phyloP scores from a whole-genome alignment of 2,113 vertebrate species.

The Erinaceus europaeus region DNA sequence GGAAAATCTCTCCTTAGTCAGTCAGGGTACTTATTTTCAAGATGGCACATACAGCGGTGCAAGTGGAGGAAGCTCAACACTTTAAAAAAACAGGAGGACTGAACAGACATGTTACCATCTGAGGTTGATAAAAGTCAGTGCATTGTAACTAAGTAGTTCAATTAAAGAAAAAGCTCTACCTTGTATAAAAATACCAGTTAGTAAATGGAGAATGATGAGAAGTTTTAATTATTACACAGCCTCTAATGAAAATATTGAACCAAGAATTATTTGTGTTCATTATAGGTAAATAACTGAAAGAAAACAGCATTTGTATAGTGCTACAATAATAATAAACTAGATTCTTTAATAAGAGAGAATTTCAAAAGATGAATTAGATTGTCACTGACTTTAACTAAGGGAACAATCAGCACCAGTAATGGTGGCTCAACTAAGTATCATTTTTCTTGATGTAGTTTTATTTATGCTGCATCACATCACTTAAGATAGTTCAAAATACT shows the following conservation, averaged over 20 bases:
- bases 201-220: neutral
- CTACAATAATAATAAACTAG: neutral
- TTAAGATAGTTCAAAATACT: neutral
- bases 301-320: neutral
- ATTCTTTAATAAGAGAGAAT: constrained; percentile 10
- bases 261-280: constrained; percentile 3
- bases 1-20: too few species aligned
- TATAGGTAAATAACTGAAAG: too few species aligned
- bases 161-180: neutral
- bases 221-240: neutral
- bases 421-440: neutral
- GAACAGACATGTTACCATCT: too few species aligned
- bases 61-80: too few species aligned
- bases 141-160: neutral
- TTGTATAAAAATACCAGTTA: neutral
- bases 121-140: neutral
- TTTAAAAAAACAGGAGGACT: too few species aligned
- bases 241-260: constrained; percentile 30
- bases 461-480: neutral
- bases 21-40: too few species aligned
- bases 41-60: too few species aligned
- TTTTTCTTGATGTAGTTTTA: neutral
- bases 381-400: neutral
- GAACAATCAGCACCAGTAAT: neutral
- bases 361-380: constrained; percentile 9